These are phyloP conservation scores for Drosophila setifemur DNA, from an alignment of 1,140 invertebrate genomes.

Conservation along the genomic window DNA sequence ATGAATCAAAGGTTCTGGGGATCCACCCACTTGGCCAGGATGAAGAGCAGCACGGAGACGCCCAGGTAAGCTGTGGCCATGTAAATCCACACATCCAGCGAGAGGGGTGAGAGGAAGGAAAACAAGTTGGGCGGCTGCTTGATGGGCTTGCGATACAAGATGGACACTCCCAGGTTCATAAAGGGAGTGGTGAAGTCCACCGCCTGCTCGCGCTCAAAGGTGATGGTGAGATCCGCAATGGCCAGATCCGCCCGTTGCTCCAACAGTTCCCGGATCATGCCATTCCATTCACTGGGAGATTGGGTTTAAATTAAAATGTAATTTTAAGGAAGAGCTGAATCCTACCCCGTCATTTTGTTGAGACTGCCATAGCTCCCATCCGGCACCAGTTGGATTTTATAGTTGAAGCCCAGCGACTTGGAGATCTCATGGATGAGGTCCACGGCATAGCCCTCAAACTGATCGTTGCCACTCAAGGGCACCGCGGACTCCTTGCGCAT, in stretches of 20 bases:
- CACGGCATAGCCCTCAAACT: slow-evolving; percentile 94
- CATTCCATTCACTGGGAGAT: slow-evolving; percentile 91
- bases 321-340: neutral
- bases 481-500: slow-evolving; percentile 93
- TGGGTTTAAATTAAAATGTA: neutral
- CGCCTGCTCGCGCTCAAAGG: slow-evolving; percentile 92
- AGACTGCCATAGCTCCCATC: slow-evolving; percentile 92
- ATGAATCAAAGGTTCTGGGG: neutral
- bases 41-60: slow-evolving; percentile 95
- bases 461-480: slow-evolving; percentile 91
- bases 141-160: slow-evolving; percentile 95
- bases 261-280: slow-evolving; percentile 95
- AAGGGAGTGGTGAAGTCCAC: slow-evolving; percentile 98
- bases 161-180: slow-evolving; percentile 97
- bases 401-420: slow-evolving; percentile 94
- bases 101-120: slow-evolving; percentile 96
- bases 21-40: slow-evolving; percentile 91
- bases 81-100: slow-evolving; percentile 97
- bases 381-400: slow-evolving; percentile 91
- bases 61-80: slow-evolving; percentile 97
- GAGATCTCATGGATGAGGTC: slow-evolving; percentile 95
- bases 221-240: slow-evolving; percentile 96
- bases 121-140: slow-evolving; percentile 96
- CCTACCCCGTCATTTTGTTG: slow-evolving; percentile 86
- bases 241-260: slow-evolving; percentile 95